Evolutionary conservation across 1,140 invertebrate genomes (phyloP), one percentile per base, ranked within the genome.

Genomic region (Thaumetopoea pityocampa): DNA sequence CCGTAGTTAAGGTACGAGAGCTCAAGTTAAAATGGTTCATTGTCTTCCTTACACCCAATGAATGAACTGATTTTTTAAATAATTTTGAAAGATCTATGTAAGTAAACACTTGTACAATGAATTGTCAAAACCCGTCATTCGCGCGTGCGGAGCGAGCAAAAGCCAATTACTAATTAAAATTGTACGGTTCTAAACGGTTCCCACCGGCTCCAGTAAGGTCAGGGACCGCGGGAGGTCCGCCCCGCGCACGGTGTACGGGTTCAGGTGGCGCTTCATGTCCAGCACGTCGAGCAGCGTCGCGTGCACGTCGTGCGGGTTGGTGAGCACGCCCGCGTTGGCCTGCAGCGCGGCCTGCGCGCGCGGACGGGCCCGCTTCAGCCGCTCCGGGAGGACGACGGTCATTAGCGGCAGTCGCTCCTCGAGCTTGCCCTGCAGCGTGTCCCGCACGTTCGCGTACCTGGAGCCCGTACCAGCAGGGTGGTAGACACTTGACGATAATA

Each of bases 381-480:
- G 89, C 4, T 88, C 78, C 0, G 95, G 95, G 56, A 97, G 89
- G 0, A 88, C 82, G 34, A 96, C 90, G 0, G 91, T 91, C 71
- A 97, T 94, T 51, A 95, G 92, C 0, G 96, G 95, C 15, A 97
- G 56, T 3, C 96, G 87, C 63, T 98, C 96, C 69, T 98, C 96
- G 48, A 94, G 89, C 79, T 96, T 96, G 0, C 95, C 95, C 76
- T 96, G 94, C 5, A 95, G 83, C 0, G 94, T 96, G 52, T 93
- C 90, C 1, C 96, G 88, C 4, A 97, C 91, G 28, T 90, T 87
- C 0, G 93, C 89, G 79, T 95, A 96, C 60, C 93, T 93, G 46
- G 10, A 79, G 45, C n/a, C n/a, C n/a, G n/a, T n/a, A n/a, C n/a
- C n/a, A n/a, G n/a, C n/a, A n/a, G n/a, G n/a, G n/a, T n/a, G n/a